Evolutionary conservation across 2,113 vertebrate species (phyloP), one percentile per base, ranked within the genome.

Genomic region (Trichechus manatus): DNA sequence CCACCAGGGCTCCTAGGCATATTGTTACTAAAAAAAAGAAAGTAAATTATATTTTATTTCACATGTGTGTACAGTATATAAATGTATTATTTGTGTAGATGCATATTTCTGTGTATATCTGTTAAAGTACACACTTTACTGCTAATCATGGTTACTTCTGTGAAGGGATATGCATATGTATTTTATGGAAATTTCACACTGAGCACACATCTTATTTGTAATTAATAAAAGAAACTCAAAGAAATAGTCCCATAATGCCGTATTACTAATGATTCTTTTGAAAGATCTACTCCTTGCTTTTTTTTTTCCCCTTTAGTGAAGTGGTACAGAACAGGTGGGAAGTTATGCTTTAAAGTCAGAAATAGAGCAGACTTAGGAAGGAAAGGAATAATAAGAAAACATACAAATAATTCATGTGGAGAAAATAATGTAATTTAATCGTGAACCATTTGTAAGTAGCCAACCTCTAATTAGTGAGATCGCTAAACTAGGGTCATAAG

Each of bases 391-490:
- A 85, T 42, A 66, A 75, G 7, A 84, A 80, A 59, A 96, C 36
- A 63, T 90, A 33, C 6, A 72, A 27, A 79, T 47, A 77, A 70
- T 77, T 31, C 66, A 44, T 53, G 5, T 77, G 22, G n/a, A 81
- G 59, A 93, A 91, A 93, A 72, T 87, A 78, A 63, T 92, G 92
- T 89, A 85, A 75, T 74, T 95, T 75, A 84, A 29, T 88, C 86
- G 47, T 89, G 33, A 89, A 33, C 23, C 31, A 25, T 86, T 96
- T 89, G 74, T 50, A 82, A 39, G 59, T 93, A 87, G 5, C 85
- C 81, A 50, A 93, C 29, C 66, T 96, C 74, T 95, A 89, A 75
- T 93, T 93, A 93, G 29, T 64, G 36, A 93, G 93, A 87, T 95
- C 64, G 77, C 91, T 88, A 91, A 91, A 87, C 36, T 33, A 56